Base-by-base conservation (phyloP, 1,140 invertebrate species). In the Mesaphorura yosii region DNA sequence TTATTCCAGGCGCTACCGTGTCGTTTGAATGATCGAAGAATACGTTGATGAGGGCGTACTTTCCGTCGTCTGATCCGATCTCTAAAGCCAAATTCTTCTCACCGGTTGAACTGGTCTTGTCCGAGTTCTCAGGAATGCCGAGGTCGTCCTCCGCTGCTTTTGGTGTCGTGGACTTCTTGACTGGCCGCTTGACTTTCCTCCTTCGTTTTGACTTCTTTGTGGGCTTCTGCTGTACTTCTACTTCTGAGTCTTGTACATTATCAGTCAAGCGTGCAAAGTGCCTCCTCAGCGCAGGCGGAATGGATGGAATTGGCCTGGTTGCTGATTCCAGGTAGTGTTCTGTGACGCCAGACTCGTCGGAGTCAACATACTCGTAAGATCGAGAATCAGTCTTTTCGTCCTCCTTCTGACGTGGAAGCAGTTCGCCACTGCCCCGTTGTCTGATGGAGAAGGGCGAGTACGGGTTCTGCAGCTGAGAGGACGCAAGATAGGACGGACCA, bases 11-110 rank as follows among this genome's bases (percentile, higher is more conserved):
- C 40, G 56, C 38, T 38, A 83, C 70, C 64, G 81, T 78, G 1
- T 80, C 76, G 6, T 72, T 69, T 7, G 76, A 74, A 0, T 75
- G 64, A 64, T 85, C 86, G 44, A 89, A 75, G 69, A 90, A 86
- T 65, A 83, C 82, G 63, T 89, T 85, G 56, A 91, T 86, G 0
- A 90, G 70, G 2, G 84, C 86, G 66, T 91, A 91, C 70, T 88
- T 89, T 10, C 86, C 86, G 64, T 88, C 86, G 39, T 83, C 80
- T 20, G 58, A 50, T 12, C 57, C 55, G 25, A 63, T 63, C 51
- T 63, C 61, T 15, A 63, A 26, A 20, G 61, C 61, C 22, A 63
- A 29, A 45, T 63, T 63, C 42, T 63, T 63, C 26, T 63, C 61
- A 40, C 55, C 59, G 28, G 37, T 38, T 6, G 42, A 38, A 25